Evolutionary conservation across 2,888 invertebrate genomes (phyloP), one percentile per base, ranked within the genome.

Genomic region (Drosophila aldrichi): DNA sequence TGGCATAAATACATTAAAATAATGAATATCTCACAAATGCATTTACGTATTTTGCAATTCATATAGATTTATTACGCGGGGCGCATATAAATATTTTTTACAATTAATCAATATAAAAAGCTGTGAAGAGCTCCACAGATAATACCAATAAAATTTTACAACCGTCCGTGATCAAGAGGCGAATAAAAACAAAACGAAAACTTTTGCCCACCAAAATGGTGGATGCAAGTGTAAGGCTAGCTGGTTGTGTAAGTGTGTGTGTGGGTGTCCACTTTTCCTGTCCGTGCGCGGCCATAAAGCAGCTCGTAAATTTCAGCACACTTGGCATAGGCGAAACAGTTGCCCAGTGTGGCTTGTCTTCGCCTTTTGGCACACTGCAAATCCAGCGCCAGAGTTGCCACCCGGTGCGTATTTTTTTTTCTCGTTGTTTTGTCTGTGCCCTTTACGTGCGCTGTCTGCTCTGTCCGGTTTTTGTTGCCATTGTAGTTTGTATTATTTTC

Each of bases 231-330:
- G 64, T 63, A 76, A 75, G 29, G 48, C 10, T n/a, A 64, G 16
- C 44, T 41, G 34, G 46, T 32, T 18, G 34, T 46, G 16, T 38
- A 20, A n/a, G 5, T 20, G 38, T 46, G 58, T 29, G 43, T 56
- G 43, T 52, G 61, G n/a, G 52, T 62, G 43, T 56, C 48, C 51
- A 52, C 44, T 61, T 63, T 78, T 72, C 57, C 55, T 72, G 79
- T 60, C 79, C 72, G 46, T 79, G 73, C 63, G 75, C 64, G 72
- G 70, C 76, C 76, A 83, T 83, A 83, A 83, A 83, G 78, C 88
- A 82, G 78, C 82, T 83, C 85, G 88, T 88, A 83, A 83, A 85
- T 85, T 85, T 88, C 68, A 57, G 65, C 67, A 52, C 82, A 79
- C 68, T 79, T 81, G 65, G 60, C 71, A 74, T 61, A 49, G 56